A percentile compares a stretch with the other conserved stretches of the same genome.
Conservation (phyloP, 2,888 invertebrate species). For the Drosophila mimetica region DNA sequence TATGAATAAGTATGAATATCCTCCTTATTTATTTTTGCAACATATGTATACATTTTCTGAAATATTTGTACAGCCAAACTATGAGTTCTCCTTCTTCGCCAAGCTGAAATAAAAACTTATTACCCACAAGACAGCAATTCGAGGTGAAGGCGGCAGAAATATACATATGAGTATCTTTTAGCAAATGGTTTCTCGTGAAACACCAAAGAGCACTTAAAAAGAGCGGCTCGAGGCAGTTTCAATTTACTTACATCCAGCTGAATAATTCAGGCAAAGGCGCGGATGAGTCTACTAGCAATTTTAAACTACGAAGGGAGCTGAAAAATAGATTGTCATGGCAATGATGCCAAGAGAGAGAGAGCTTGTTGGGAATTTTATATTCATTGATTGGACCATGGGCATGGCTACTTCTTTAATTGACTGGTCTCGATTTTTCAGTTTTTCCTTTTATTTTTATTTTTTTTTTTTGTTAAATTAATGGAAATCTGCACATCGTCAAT, state of each 20-base stretch:
- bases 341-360: not conserved
- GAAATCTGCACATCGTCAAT: conserved; percentile 4
- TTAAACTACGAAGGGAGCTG: conserved; percentile 1
- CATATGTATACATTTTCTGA: not conserved
- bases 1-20: no score
- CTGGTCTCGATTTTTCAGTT: not conserved
- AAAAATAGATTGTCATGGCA: conserved; percentile 17
- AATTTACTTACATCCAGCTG: conserved; percentile 28
- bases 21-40: not conserved
- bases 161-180: conserved; percentile 18
- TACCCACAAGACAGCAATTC: conserved; percentile 30
- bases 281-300: conserved; percentile 14
- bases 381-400: conserved; percentile 22
- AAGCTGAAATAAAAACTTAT: conserved; percentile 36
- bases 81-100: not conserved
- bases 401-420: conserved; percentile 9
- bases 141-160: not conserved
- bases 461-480: conserved; percentile 6
- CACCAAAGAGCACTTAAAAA: conserved; percentile 47
- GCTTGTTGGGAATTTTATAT: conserved; percentile 12
- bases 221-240: conserved; percentile 37
- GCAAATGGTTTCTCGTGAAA: conserved; percentile 24
- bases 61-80: not conserved
- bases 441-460: not conserved
- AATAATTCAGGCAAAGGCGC: conserved; percentile 1